Conservation (phyloP, 2,888 invertebrate species). For the Noctuana brunneofusca region DNA sequence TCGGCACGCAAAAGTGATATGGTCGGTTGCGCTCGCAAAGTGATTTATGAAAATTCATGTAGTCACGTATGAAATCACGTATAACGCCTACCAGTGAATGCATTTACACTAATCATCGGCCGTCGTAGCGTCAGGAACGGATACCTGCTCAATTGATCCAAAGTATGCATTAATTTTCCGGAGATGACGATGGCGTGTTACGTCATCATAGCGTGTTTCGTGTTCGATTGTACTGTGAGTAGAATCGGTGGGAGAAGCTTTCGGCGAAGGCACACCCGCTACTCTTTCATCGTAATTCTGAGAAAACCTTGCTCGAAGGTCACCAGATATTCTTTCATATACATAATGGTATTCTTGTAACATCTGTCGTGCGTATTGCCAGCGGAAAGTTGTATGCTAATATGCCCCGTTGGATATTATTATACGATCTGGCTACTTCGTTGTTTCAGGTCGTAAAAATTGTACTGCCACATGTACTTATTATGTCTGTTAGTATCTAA, state of each 20-base stretch:
- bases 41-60: conserved; percentile 21
- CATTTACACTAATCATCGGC: conserved; percentile 2
- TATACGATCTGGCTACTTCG: background rate
- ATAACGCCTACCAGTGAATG: conserved; percentile 10
- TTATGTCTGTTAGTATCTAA: background rate
- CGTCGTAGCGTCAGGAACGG: conserved; percentile 7
- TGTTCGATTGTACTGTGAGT: conserved; percentile 45
- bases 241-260: conserved; percentile 13
- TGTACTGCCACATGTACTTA: background rate
- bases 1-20: conserved; percentile 13
- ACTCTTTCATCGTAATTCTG: conserved; percentile 15
- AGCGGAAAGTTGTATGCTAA: background rate
- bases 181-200: background rate
- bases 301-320: conserved; percentile 17
- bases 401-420: background rate
- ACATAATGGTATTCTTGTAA: conserved; percentile 17
- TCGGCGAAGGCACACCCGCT: conserved; percentile 16
- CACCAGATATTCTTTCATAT: conserved; percentile 9
- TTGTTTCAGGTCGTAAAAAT: background rate
- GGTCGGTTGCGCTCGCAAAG: conserved; percentile 9
- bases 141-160: conserved; percentile 1
- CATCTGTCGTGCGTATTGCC: conserved; percentile 10
- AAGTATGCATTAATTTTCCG: conserved; percentile 20
- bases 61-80: conserved; percentile 21
- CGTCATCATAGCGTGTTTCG: conserved; percentile 31